A percentile compares a stretch with the other conserved stretches of the same genome.
These are phyloP conservation scores for Ophion costatus DNA, from an alignment of 2,888 invertebrate species.

Conservation along the genomic window DNA sequence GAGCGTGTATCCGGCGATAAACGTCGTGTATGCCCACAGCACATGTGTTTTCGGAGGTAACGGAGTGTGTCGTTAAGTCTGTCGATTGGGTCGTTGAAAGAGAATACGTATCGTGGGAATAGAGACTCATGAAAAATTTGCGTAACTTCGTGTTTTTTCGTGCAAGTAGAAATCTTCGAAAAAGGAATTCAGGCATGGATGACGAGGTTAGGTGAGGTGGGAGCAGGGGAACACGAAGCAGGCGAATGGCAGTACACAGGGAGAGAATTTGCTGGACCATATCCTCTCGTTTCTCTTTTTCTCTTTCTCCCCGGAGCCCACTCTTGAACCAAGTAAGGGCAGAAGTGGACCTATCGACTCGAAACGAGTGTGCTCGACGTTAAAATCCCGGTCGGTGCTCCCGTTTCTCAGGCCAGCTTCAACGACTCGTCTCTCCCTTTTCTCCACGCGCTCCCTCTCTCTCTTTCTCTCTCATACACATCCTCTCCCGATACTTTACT, in stretches of 20 bases:
- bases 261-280: slow-evolving; percentile 76
- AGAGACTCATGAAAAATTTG: slow-evolving; percentile 68
- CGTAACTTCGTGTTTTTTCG: slow-evolving; percentile 66
- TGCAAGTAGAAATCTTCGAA: slow-evolving; percentile 64
- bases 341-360: slow-evolving; percentile 79
- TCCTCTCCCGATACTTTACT: slow-evolving; percentile 60
- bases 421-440: slow-evolving; percentile 30
- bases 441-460: no score
- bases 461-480: no score
- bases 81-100: slow-evolving; percentile 54
- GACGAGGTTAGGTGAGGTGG: slow-evolving; percentile 64
- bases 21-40: neutral
- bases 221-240: slow-evolving; percentile 39
- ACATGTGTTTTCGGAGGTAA: neutral
- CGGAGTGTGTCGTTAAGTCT: slow-evolving; percentile 32
- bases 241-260: slow-evolving; percentile 58
- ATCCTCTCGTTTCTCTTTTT: slow-evolving; percentile 71
- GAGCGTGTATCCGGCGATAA: neutral
- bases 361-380: slow-evolving; percentile 79
- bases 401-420: slow-evolving; percentile 73
- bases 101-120: slow-evolving; percentile 25
- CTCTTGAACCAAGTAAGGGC: slow-evolving; percentile 64
- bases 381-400: slow-evolving; percentile 78
- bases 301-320: slow-evolving; percentile 41
- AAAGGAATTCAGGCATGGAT: slow-evolving; percentile 69